Evolutionary conservation across 1,140 invertebrate species (phyloP).

Genomic region (Musca vetustissima): DNA sequence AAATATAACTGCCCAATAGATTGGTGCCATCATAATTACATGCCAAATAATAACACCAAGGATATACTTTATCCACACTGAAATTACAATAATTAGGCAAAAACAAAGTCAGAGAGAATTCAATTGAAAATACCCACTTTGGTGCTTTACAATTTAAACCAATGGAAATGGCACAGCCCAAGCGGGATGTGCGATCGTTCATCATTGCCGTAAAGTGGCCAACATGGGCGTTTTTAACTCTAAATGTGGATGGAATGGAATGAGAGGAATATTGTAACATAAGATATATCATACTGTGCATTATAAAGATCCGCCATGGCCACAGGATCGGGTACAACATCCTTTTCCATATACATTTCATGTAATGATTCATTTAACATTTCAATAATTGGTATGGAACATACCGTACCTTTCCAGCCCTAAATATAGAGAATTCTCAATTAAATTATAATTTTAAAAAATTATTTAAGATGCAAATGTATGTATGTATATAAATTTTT

Average conservation of each 20-base stretch:
- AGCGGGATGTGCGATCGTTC: constrained; percentile 20
- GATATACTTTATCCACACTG: background rate
- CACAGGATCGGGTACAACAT: background rate
- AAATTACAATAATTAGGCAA: background rate
- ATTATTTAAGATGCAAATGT: too few relatives aligned
- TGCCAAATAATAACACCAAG: constrained; percentile 16
- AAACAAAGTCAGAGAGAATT: background rate
- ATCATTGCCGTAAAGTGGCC: constrained; percentile 15
- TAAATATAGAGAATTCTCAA: too few relatives aligned
- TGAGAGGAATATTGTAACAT: background rate
- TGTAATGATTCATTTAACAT: background rate
- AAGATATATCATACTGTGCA: background rate
- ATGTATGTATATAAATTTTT: too few relatives aligned
- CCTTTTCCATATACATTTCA: constrained; percentile 1
- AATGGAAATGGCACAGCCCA: constrained; percentile 26
- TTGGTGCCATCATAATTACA: constrained; percentile 22
- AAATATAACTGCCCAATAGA: background rate
- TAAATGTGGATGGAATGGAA: background rate
- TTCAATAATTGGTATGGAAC: background rate
- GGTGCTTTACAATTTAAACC: background rate
- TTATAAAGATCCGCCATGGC: background rate
- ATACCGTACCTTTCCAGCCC: background rate
- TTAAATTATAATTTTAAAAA: too few relatives aligned
- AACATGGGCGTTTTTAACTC: background rate
- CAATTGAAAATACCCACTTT: constrained; percentile 5